A percentile compares a stretch with the other conserved stretches of the same genome.
Evolutionary conservation across 2,888 invertebrate species (phyloP).

Genomic region (Penaeus monodon): DNA sequence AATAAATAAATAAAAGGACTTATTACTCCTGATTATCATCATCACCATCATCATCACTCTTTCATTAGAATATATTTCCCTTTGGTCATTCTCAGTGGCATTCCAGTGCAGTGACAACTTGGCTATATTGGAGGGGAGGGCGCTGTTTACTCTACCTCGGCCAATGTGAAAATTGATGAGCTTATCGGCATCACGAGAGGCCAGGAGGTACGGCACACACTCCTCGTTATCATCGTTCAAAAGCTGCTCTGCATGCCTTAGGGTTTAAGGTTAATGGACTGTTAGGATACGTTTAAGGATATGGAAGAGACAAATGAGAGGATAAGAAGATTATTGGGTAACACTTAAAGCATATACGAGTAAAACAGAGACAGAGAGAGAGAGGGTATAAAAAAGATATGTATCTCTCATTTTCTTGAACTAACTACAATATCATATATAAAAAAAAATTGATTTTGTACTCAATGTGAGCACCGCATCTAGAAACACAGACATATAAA

Average conservation of each 20-base stretch:
- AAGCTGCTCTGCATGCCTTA: conserved; percentile 68
- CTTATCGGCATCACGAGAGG: conserved; percentile 68
- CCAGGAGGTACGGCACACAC: conserved; percentile 68
- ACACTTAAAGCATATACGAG: conserved; percentile 40
- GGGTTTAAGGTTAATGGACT: conserved; percentile 33
- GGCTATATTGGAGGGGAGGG: conserved; percentile 19
- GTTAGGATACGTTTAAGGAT: conserved; percentile 42
- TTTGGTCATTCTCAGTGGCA: conserved; percentile 49
- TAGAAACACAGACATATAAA: too few relatives aligned
- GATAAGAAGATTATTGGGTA: conserved; percentile 39
- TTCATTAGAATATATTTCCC: conserved; percentile 18
- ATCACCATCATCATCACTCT: too few relatives aligned
- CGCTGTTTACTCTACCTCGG: conserved; percentile 58
- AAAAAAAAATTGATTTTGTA: too few relatives aligned
- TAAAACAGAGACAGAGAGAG: background rate
- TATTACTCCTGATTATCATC: too few relatives aligned
- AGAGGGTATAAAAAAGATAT: too few relatives aligned
- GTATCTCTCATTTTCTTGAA: too few relatives aligned
- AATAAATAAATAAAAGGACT: too few relatives aligned
- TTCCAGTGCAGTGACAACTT: conserved; percentile 57
- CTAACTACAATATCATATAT: too few relatives aligned
- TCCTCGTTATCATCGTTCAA: conserved; percentile 68
- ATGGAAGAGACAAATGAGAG: conserved; percentile 28
- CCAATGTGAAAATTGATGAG: conserved; percentile 63
- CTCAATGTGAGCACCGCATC: too few relatives aligned